Evolutionary conservation across 2,797 vertebrate species (phyloP), one percentile per base, ranked within the genome.

Genomic region (Parambassis ranga): DNA sequence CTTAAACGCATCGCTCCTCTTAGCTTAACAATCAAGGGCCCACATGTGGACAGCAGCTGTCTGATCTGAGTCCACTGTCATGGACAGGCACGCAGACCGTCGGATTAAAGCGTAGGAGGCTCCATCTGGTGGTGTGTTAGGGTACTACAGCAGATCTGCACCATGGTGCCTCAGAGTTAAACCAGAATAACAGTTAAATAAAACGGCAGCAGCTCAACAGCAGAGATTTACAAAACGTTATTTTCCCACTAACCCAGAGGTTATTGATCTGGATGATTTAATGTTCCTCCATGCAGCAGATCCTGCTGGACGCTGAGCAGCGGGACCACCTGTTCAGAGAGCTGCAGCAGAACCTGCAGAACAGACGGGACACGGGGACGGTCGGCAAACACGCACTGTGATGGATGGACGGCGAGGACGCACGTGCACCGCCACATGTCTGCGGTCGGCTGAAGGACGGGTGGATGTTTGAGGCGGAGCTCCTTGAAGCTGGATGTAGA

Each of bases 291-390:
- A 7, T 1, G 1, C 30, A 94, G 93, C 89, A 92, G 88, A 89
- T 94, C 41, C 90, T 93, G 27, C 7, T 81, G 79, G 91, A 93
- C 22, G 78, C 90, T 0, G 92, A 93, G 82, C 83, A 92, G 55
- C 86, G 89, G 19, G 93, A 94, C 49, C 74, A 79, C 4, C 77
- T 91, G 65, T 75, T 92, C 28, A 68, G 55, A 46, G 90, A 91
- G 62, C 83, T 94, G 58, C 91, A 93, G 53, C 90, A 85, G 66
- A 91, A 86, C 71, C 78, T 92, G 57, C 86, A 89, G 59, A 87
- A 87, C 77, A 89, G 82, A 44, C 70, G 16, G 0, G 80, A 87
- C 35, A 83, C 80, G 4, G 60, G 74, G 66, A 80, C 83, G 0
- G 76, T 75, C 23, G 13, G 92, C 39, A 90, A 89, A 79, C 84